Percentiles rank a stretch among this genome's conserved stretches.
Conservation (phyloP, 2,797 vertebrate genomes). For the Melanitta fusca region DNA sequence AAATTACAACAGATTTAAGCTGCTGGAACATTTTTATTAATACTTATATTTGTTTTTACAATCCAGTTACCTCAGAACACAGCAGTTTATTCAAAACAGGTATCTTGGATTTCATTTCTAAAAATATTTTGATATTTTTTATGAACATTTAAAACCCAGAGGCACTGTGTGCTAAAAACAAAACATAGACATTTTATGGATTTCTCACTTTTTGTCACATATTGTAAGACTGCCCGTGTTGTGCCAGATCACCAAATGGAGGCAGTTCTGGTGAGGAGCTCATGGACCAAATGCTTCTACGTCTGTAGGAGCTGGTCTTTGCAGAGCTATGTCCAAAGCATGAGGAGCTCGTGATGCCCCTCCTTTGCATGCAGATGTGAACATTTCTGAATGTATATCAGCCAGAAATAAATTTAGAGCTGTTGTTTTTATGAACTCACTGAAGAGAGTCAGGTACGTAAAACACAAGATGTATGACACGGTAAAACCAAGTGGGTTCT, state of each 20-base stretch:
- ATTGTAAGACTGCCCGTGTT: neutral
- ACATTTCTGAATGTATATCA: neutral
- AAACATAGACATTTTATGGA: constrained; percentile 1
- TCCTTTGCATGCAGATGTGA: neutral
- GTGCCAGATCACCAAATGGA: neutral
- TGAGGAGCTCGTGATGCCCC: neutral
- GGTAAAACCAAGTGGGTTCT: neutral
- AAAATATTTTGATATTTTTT: constrained; percentile 58
- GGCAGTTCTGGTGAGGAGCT: neutral
- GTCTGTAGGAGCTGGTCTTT: neutral
- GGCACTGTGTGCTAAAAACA: constrained; percentile 10
- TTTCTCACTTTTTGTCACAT: constrained; percentile 19
- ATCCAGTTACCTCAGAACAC: constrained; percentile 44
- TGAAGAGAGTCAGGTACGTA: neutral
- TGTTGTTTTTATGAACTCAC: constrained; percentile 8
- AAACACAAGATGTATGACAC: neutral
- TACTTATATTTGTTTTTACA: constrained; percentile 61
- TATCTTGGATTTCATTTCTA: constrained; percentile 58
- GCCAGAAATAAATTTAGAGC: neutral
- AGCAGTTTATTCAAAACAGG: constrained; percentile 59
- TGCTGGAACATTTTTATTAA: constrained; percentile 65
- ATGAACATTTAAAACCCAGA: constrained; percentile 44
- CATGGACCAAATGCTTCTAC: neutral
- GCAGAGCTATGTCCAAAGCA: neutral
- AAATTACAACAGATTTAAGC: constrained; percentile 60